These are phyloP conservation scores for Bibio marci DNA, from an alignment of 2,888 invertebrate species.

Conservation along the genomic window DNA sequence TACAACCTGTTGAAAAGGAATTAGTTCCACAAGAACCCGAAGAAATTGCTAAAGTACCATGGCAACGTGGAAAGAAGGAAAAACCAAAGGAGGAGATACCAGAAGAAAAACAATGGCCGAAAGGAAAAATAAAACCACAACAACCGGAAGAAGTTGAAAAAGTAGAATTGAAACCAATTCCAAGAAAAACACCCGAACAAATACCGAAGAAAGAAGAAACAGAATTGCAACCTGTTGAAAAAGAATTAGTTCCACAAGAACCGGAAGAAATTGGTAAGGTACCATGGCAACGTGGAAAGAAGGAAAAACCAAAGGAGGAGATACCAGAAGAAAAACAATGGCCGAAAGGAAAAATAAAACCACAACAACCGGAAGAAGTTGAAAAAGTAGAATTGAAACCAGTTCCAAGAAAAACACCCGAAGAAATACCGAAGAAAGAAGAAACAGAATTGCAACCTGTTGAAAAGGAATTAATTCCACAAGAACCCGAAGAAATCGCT, in stretches of 20 bases:
- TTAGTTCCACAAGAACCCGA: background rate
- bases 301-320: conserved; percentile 9
- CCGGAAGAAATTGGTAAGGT: conserved; percentile 9
- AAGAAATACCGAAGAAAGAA: background rate
- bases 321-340: conserved; percentile 19
- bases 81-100: conserved; percentile 21
- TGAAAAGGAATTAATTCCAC: background rate
- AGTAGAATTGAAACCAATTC: conserved; percentile 25
- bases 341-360: conserved; percentile 10
- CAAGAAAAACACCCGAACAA: conserved; percentile 18
- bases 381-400: conserved; percentile 12
- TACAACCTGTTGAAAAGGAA: conserved; percentile 4
- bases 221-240: conserved; percentile 5
- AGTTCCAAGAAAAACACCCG: conserved; percentile 26
- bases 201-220: conserved; percentile 17
- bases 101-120: conserved; percentile 25
- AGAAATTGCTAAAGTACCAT: conserved; percentile 10
- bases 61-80: conserved; percentile 15
- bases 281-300: conserved; percentile 11
- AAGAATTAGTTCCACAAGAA: conserved; percentile 2
- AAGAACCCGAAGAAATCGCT: conserved; percentile 6
- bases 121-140: conserved; percentile 17
- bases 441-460: background rate
- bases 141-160: conserved; percentile 24
- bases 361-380: conserved; percentile 11